Base-by-base conservation (phyloP, 2,888 invertebrate genomes). In the Mellilla xanthometata region DNA sequence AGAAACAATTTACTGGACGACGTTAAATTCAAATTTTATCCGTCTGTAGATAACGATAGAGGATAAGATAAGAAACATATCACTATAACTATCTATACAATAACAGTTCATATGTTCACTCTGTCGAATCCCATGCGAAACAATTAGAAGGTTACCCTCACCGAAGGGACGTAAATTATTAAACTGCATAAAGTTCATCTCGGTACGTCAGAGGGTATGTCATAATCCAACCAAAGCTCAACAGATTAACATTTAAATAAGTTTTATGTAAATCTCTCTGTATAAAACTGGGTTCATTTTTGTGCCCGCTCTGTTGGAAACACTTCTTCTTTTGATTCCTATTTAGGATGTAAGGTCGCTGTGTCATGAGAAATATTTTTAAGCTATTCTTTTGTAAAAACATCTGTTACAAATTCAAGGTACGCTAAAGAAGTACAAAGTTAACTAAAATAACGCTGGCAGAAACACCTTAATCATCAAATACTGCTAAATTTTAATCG, bases 191-290 rank as follows among this genome's bases (percentile, higher is more conserved):
- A 56, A 57, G 58, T 57, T 62, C 57, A 53, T 49, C 66, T 58
- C 64, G 54, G 59, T 58, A 62, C 64, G 69, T 73, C 78, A 74
- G 69, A 76, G 81, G 77, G 77, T 72, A 81, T 70, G 72, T 81
- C 76, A 79, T 79, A 81, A 81, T 77, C 76, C 73, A 63, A 72
- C 70, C 70, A 68, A 65, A 70, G 70, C 72, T 72, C 40, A 62
- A 67, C 65, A 72, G 81, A 87, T 87, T 88, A 86, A 84, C 87
- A 88, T 88, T 85, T 88, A 85, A 83, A 87, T 83, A 84, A 86
- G 81, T 79, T 88, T 86, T 87, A 88, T 88, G 87, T 80, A 84
- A 87, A 88, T 85, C 72, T 58, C 64, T 64, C 49, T 58, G 69
- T 63, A 63, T 70, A 62, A 72, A 73, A 71, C 68, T 63, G 60